Percentiles rank a stretch among this genome's conserved stretches.
Conservation (phyloP, 2,113 vertebrate species). For the Rhinolophus sinicus region DNA sequence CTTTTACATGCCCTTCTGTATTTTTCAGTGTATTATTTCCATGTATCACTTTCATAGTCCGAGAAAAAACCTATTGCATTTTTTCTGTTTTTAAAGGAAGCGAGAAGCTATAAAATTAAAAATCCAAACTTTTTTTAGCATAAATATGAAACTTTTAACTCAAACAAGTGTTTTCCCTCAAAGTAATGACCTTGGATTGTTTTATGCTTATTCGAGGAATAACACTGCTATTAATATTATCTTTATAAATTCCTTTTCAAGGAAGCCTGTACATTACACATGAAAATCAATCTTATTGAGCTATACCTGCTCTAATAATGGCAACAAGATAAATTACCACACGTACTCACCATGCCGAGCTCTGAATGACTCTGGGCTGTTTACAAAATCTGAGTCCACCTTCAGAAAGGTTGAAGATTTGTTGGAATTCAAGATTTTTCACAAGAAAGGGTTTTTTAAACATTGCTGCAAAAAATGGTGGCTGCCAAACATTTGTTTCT, state of each 20-base stretch:
- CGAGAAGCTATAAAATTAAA: not conserved
- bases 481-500: not conserved
- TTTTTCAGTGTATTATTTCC: not conserved
- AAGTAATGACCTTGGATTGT: not conserved
- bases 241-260: not conserved
- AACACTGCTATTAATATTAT: not conserved
- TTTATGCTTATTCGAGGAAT: not conserved
- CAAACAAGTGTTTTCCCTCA: conserved; percentile 10
- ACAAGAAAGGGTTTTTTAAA: not conserved
- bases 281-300: not conserved
- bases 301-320: not conserved
- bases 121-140: not conserved
- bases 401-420: not conserved
- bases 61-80: not conserved
- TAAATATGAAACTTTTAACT: not conserved
- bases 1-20: not conserved
- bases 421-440: not conserved
- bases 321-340: not conserved
- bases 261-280: not conserved
- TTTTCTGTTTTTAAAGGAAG: not conserved
- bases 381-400: not conserved
- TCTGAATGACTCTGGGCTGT: not conserved
- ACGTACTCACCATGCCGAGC: accelerated
- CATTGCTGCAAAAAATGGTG: not conserved
- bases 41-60: not conserved